Evolutionary conservation across 2,888 invertebrate genomes (phyloP).

Genomic region (Cephus nigrinus): DNA sequence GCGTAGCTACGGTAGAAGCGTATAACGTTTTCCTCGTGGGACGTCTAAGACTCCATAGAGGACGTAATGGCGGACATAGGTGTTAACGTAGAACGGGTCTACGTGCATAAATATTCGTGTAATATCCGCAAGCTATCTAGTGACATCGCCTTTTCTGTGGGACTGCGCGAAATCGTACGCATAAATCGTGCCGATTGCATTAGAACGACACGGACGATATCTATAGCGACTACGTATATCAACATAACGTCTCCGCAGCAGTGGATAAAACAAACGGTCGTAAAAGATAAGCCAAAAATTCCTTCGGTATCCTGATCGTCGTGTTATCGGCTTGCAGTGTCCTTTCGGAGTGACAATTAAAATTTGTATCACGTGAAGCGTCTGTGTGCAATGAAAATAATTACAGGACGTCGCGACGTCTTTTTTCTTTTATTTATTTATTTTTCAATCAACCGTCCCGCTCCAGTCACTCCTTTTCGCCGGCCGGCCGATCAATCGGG

Average conservation of each 20-base stretch:
- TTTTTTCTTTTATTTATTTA: not conserved
- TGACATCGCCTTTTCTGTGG: not conserved
- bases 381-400: not conserved
- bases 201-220: not conserved
- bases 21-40: not conserved
- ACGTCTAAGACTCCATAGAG: not conserved
- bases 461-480: not conserved
- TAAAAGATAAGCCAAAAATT: not conserved
- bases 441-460: not conserved
- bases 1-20: not conserved
- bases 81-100: not conserved
- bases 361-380: not conserved
- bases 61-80: not conserved
- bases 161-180: not conserved
- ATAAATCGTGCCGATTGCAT: not conserved
- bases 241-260: not conserved
- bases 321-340: constrained; percentile 1
- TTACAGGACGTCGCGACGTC: not conserved
- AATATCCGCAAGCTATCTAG: not conserved
- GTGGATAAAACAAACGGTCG: not conserved
- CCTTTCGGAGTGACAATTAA: not conserved
- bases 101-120: not conserved
- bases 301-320: not conserved
- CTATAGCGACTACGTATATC: not conserved
- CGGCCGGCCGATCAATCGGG: constrained; percentile 20